Evolutionary conservation across 2,797 vertebrate genomes (phyloP).

Genomic region (Hyperoplus lanceolatus): DNA sequence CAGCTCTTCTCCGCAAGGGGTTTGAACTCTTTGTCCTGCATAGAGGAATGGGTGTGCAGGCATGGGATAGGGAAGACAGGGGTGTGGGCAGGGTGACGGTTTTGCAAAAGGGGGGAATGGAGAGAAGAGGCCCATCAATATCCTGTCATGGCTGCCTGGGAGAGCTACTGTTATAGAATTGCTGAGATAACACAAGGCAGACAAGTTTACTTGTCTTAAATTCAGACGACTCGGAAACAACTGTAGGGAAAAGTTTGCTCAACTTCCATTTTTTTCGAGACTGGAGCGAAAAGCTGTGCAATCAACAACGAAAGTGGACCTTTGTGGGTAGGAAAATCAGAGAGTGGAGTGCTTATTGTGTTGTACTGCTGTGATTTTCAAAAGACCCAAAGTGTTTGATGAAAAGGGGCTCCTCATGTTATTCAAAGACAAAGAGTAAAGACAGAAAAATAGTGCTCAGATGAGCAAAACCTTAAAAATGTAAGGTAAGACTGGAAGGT

Average conservation of each 20-base stretch:
- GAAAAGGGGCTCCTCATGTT: constrained; percentile 28
- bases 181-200: constrained; percentile 76
- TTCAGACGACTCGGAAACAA: constrained; percentile 39
- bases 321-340: constrained; percentile 47
- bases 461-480: constrained; percentile 40
- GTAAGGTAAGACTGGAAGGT: constrained; percentile 41
- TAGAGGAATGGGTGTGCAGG: constrained; percentile 57
- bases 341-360: constrained; percentile 11
- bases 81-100: constrained; percentile 12
- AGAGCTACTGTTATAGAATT: constrained; percentile 66
- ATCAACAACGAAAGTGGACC: constrained; percentile 30
- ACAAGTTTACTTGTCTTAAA: constrained; percentile 70
- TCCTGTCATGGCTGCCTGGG: constrained; percentile 78
- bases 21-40: constrained; percentile 79
- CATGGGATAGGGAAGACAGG: constrained; percentile 31
- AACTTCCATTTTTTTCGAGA: constrained; percentile 23
- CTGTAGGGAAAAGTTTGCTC: constrained; percentile 37
- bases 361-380: constrained; percentile 11
- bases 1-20: constrained; percentile 72
- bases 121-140: constrained; percentile 78
- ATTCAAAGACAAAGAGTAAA: constrained; percentile 40
- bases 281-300: constrained; percentile 5
- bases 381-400: constrained; percentile 30
- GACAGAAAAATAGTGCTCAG: constrained; percentile 11
- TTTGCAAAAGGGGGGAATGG: constrained; percentile 48